Conservation (phyloP, 2,113 vertebrate species). For the Ochotona curzoniae region DNA sequence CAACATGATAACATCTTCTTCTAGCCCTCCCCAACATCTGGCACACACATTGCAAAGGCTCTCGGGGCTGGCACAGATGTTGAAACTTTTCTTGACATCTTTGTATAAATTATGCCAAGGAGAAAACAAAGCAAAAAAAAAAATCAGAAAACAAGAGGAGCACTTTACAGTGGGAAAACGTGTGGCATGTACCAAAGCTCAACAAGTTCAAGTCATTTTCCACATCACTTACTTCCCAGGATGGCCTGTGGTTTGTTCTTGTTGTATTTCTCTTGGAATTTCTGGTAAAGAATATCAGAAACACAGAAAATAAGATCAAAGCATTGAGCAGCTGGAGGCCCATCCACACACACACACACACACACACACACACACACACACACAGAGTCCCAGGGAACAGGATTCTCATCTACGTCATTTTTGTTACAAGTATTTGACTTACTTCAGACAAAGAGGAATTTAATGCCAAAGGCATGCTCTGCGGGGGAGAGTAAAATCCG, state of each 20-base stretch:
- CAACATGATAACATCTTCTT: background rate
- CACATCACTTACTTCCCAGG: slow-evolving; percentile 92
- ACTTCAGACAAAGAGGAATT: slow-evolving; percentile 55
- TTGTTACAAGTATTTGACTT: background rate
- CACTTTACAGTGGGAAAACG: slow-evolving; percentile 24
- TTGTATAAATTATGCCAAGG: background rate
- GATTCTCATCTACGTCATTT: background rate
- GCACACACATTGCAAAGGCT: background rate
- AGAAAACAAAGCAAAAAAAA: background rate
- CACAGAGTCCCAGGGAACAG: background rate
- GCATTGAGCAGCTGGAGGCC: background rate
- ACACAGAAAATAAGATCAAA: slow-evolving; percentile 70
- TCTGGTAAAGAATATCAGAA: slow-evolving; percentile 87
- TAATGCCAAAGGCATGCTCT: slow-evolving; percentile 41
- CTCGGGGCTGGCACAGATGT: background rate
- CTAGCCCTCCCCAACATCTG: background rate
- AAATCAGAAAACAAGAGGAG: slow-evolving; percentile 20
- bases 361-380: background rate
- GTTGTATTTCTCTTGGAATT: slow-evolving; percentile 91
- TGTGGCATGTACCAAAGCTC: slow-evolving; percentile 3
- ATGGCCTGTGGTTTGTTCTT: slow-evolving; percentile 90
- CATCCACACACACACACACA: background rate
- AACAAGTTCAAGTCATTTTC: slow-evolving; percentile 47
- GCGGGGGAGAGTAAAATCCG: background rate
- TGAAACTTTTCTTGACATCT: background rate